Base-by-base conservation (phyloP, 1,140 invertebrate species). In the Aporrectodea caliginosa region DNA sequence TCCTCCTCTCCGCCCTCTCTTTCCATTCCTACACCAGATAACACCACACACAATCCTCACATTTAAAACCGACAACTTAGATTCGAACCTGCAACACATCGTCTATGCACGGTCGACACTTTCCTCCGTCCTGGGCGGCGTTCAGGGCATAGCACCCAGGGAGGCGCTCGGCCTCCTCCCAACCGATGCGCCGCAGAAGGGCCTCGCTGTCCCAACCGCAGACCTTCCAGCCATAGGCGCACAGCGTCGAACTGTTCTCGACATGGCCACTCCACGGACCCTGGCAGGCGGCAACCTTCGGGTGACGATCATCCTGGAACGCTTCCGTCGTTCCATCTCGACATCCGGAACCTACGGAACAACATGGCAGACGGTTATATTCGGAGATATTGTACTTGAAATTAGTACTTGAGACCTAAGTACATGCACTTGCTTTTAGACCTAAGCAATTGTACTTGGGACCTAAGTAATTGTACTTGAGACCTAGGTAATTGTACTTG, bases 261-360 rank as follows among this genome's bases (percentile, higher is more conserved):
- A 88, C 83, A 78, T 88, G 87, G 6, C 87, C 87, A 6, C 72
- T 33, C 85, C 86, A 88, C 14, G 81, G 76, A 0, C 87, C 87
- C 6, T 69, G 73, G 82, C 87, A 88, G 6, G 83, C 85, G n/a
- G 76, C 76, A n/a, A 81, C 58, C 34, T 78, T 34, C 29, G 35
- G 34, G 32, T 81, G 80, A 31, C 14, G 31, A 30, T 72, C 69
- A 34, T 78, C 71, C 35, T 81, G 80, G 29, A 81, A 68, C 0
- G 68, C 80, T 30, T 81, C 76, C 43, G 80, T 78, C 22, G 76
- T 75, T 69, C 76, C 76, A 35, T 78, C 80, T 22, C 77, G 1
- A 78, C 77, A 76, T 16, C 75, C 75, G 33, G 75, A 76, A 29
- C 29, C 75, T 76, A 58, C 6, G 43, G 43, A 22, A 58, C 6